Conservation (phyloP, 2,113 vertebrate genomes). For the Antechinus stuartii region DNA sequence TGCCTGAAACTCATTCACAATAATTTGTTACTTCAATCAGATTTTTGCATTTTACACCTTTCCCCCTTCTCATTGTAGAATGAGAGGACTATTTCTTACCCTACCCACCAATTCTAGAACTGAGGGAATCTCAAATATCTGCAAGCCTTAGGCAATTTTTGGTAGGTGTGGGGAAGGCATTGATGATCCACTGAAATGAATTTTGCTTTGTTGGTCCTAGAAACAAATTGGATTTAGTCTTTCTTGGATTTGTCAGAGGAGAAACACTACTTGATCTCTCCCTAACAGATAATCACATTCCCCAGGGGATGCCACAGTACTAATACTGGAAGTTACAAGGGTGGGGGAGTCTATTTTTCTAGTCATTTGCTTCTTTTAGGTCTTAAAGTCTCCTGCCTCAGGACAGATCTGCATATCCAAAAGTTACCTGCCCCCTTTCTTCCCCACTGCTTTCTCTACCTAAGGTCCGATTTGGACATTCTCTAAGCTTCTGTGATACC, state of each 20-base stretch:
- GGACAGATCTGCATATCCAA: background rate
- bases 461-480: background rate
- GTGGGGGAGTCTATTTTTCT: background rate
- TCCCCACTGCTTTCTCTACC: background rate
- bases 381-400: background rate
- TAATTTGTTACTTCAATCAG: background rate
- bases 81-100: background rate
- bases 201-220: background rate
- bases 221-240: background rate
- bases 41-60: background rate
- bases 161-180: rapidly evolving
- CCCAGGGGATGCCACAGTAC: background rate
- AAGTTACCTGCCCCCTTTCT: background rate
- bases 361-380: background rate
- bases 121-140: background rate
- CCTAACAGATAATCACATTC: background rate
- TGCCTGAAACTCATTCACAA: background rate
- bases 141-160: background rate
- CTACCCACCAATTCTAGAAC: background rate
- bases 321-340: background rate
- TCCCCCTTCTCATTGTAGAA: background rate
- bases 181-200: background rate
- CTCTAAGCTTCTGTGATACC: background rate
- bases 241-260: background rate
- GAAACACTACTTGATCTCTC: background rate